These are phyloP conservation scores for Uromys caudimaculatus DNA, from an alignment of 2,797 vertebrate genomes.

Conservation along the genomic window DNA sequence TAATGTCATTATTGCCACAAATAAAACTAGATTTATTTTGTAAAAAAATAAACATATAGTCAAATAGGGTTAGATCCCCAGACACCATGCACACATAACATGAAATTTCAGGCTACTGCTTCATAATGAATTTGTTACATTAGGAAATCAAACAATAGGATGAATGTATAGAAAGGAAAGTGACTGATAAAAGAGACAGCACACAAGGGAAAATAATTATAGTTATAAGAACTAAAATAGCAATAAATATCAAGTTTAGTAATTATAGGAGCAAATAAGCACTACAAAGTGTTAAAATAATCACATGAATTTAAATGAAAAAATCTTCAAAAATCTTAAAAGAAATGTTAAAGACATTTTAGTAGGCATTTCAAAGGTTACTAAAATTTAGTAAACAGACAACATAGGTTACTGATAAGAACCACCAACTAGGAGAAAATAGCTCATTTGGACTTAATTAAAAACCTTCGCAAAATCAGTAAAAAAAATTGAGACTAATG, in stretches of 20 bases:
- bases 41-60: neutral
- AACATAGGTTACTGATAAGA: neutral
- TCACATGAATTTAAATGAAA: neutral
- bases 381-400: neutral
- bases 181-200: neutral
- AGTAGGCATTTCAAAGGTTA: neutral
- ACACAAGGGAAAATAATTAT: too few species aligned
- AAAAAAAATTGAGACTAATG: neutral
- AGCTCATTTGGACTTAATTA: neutral
- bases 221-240: neutral
- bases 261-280: neutral
- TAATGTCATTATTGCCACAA: neutral
- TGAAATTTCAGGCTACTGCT: neutral
- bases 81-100: neutral
- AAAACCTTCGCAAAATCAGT: neutral
- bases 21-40: neutral
- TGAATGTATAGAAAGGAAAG: neutral
- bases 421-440: neutral
- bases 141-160: neutral
- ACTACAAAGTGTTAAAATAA: neutral
- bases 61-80: neutral
- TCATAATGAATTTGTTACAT: neutral
- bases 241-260: neutral
- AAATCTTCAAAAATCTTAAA: neutral
- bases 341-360: neutral